Evolutionary conservation across 1,140 invertebrate genomes (phyloP).

Genomic region (Caerostris extrusa): DNA sequence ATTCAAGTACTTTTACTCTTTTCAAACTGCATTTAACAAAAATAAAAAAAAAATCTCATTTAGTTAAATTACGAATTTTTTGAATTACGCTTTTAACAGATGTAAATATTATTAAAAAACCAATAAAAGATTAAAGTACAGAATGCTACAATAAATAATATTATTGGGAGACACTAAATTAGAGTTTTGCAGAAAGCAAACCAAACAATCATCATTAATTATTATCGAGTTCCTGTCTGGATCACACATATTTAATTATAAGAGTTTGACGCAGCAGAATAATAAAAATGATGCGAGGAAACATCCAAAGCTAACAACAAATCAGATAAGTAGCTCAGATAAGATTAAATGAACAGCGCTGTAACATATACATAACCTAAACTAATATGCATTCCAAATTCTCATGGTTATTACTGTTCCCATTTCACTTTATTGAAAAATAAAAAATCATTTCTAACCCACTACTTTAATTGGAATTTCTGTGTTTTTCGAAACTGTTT

Average conservation of each 20-base stretch:
- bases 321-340: background rate
- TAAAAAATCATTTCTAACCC: too few relatives aligned
- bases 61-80: constrained; percentile 15
- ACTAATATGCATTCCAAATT: background rate
- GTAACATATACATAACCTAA: background rate
- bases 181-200: constrained; percentile 34
- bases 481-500: background rate
- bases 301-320: background rate
- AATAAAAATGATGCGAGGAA: background rate
- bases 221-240: constrained; percentile 56
- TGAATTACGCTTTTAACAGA: constrained; percentile 24
- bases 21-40: too few relatives aligned
- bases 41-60: constrained; percentile 24
- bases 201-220: constrained; percentile 75
- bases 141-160: background rate
- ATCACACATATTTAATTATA: constrained; percentile 33
- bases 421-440: too few relatives aligned
- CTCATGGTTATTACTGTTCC: background rate
- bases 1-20: too few relatives aligned
- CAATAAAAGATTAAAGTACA: background rate
- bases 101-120: constrained; percentile 39
- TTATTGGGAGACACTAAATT: background rate
- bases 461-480: too few relatives aligned
- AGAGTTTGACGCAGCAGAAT: background rate
- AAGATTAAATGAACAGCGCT: constrained; percentile 27